Evolutionary conservation across 2,113 vertebrate genomes (phyloP).

Genomic region (Alosa alosa): DNA sequence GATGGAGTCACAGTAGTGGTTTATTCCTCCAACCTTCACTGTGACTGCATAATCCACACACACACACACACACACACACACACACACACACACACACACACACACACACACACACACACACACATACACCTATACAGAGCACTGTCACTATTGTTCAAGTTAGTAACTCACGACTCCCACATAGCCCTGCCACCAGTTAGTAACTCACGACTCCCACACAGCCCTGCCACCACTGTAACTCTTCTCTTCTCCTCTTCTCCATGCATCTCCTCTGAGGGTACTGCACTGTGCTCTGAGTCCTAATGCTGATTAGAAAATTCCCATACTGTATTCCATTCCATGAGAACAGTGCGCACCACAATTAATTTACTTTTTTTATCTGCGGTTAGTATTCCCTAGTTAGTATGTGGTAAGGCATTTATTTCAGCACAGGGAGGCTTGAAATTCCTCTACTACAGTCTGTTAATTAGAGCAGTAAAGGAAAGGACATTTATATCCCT

Average conservation of each 20-base stretch:
- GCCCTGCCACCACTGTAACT: neutral
- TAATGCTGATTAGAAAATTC: neutral
- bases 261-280: neutral
- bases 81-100: neutral
- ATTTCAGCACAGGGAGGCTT: neutral
- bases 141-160: neutral
- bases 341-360: neutral
- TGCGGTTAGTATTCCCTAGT: neutral
- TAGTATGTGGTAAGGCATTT: neutral
- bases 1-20: conserved; percentile 15
- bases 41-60: neutral
- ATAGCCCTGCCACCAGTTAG: neutral
- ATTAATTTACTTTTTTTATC: neutral
- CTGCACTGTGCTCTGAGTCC: neutral
- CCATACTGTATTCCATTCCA: neutral
- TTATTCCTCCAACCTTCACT: neutral
- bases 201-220: neutral
- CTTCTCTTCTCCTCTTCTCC: neutral
- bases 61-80: neutral
- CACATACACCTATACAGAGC: neutral
- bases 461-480: neutral
- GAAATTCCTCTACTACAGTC: neutral
- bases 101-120: neutral
- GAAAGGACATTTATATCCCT: neutral
- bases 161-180: neutral